phyloP scores from a whole-genome alignment of 2,888 invertebrate genomes.

The Drosophila neonasuta region DNA sequence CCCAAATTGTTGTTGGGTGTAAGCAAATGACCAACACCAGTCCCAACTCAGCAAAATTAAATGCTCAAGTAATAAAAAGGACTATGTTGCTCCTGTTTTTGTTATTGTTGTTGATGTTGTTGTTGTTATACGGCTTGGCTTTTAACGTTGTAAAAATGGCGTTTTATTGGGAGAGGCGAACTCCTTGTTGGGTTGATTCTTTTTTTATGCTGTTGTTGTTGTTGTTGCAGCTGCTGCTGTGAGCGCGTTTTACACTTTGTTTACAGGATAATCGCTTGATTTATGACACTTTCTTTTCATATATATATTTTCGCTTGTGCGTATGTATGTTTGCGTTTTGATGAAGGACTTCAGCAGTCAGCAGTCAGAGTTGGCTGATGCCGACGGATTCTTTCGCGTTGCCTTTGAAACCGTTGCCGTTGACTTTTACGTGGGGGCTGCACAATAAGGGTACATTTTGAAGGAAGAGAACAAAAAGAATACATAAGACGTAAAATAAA shows the following conservation, averaged over 20 bases:
- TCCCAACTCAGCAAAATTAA: conserved; percentile 54
- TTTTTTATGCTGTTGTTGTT: conserved; percentile 17
- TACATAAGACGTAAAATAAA: conserved; percentile 57
- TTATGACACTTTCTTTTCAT: conserved; percentile 73
- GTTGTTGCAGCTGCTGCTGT: conserved; percentile 25
- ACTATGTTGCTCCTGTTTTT: conserved; percentile 36
- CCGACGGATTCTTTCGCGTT: conserved; percentile 41
- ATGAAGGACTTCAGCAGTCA: conserved; percentile 52
- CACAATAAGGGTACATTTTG: conserved; percentile 38
- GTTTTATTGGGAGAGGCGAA: conserved; percentile 48
- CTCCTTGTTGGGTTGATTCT: conserved; percentile 41
- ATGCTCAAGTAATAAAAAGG: conserved; percentile 66
- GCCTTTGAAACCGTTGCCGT: conserved; percentile 50
- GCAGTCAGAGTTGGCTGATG: conserved; percentile 22
- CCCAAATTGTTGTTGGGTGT: conserved; percentile 17
- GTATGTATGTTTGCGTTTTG: conserved; percentile 41
- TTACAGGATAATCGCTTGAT: conserved; percentile 76
- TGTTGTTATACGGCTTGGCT: conserved; percentile 32
- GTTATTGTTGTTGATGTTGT: conserved; percentile 30
- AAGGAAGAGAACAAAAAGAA: conserved; percentile 33
- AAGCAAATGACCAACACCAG: conserved; percentile 36
- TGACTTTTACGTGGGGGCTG: conserved; percentile 50
- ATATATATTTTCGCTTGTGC: conserved; percentile 24
- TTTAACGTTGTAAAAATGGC: conserved; percentile 52
- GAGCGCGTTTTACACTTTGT: conserved; percentile 73